A percentile compares a stretch with the other conserved stretches of the same genome.
Evolutionary conservation across 2,888 invertebrate species (phyloP).

Genomic region (Apomyelois bistriatella): DNA sequence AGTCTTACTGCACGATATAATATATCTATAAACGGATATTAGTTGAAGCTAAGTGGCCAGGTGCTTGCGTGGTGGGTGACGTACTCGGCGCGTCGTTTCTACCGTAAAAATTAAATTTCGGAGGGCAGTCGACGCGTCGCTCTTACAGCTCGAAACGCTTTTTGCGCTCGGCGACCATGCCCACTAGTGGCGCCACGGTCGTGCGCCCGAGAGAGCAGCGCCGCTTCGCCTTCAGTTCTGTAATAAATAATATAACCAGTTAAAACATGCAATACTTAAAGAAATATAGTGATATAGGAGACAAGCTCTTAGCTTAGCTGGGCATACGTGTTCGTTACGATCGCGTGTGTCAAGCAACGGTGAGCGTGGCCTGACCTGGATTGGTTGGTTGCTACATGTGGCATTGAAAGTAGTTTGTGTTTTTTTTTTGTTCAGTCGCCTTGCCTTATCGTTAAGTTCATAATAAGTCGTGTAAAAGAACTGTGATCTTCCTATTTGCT

Average conservation of each 20-base stretch:
- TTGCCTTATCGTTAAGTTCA: too few relatives aligned
- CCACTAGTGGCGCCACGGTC: conserved; percentile 80
- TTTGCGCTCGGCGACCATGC: conserved; percentile 87
- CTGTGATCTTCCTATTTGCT: too few relatives aligned
- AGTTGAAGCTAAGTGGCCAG: conserved; percentile 50
- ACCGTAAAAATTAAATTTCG: not conserved
- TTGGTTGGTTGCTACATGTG: too few relatives aligned
- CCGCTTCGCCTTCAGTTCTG: conserved; percentile 61
- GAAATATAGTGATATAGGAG: too few relatives aligned
- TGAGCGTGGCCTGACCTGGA: too few relatives aligned
- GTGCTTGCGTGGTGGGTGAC: conserved; percentile 69
- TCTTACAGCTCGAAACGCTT: conserved; percentile 82
- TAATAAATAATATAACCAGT: conserved; percentile 18
- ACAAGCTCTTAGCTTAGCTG: too few relatives aligned
- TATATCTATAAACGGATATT: not conserved
- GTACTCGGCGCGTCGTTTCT: conserved; percentile 7
- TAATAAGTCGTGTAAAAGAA: too few relatives aligned
- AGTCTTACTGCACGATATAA: conserved; percentile 10
- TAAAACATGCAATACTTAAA: too few relatives aligned
- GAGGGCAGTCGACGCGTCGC: too few relatives aligned
- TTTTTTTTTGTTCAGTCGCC: too few relatives aligned
- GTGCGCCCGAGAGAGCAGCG: conserved; percentile 61
- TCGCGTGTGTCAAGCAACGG: too few relatives aligned
- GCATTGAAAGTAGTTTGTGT: not conserved
- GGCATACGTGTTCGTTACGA: too few relatives aligned